Evolutionary conservation across 2,113 vertebrate genomes (phyloP).

Genomic region (Datnioides undecimradiatus): DNA sequence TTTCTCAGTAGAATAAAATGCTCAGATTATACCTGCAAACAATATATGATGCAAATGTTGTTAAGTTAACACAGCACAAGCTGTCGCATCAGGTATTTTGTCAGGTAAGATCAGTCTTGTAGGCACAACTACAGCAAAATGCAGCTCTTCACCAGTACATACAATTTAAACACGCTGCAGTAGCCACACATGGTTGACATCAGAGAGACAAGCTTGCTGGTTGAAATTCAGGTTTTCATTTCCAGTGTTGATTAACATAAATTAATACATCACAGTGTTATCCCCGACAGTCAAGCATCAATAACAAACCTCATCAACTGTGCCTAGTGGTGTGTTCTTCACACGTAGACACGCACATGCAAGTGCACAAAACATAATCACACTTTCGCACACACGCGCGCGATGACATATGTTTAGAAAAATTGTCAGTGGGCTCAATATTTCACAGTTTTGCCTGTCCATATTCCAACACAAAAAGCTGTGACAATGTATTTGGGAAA

Average conservation of each 20-base stretch:
- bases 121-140: background rate
- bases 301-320: constrained; percentile 35
- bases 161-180: background rate
- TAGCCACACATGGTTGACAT: background rate
- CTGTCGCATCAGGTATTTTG: background rate
- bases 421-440: constrained; percentile 45
- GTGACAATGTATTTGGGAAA: constrained; percentile 60
- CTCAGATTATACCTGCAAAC: background rate
- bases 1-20: too few species aligned
- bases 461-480: constrained; percentile 67
- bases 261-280: constrained; percentile 42
- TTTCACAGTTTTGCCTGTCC: constrained; percentile 72
- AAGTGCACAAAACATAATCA: constrained; percentile 26
- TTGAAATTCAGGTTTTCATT: constrained; percentile 41
- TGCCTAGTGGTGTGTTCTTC: constrained; percentile 14
- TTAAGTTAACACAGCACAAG: background rate
- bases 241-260: constrained; percentile 39
- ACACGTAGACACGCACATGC: constrained; percentile 39
- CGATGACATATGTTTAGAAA: constrained; percentile 63
- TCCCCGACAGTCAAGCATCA: constrained; percentile 38
- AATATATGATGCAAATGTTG: background rate
- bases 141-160: background rate
- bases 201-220: background rate
- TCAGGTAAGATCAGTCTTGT: background rate
- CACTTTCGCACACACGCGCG: constrained; percentile 37